Evolutionary conservation across 2,797 vertebrate genomes (phyloP).

Genomic region (Phoxinus dragarum): DNA sequence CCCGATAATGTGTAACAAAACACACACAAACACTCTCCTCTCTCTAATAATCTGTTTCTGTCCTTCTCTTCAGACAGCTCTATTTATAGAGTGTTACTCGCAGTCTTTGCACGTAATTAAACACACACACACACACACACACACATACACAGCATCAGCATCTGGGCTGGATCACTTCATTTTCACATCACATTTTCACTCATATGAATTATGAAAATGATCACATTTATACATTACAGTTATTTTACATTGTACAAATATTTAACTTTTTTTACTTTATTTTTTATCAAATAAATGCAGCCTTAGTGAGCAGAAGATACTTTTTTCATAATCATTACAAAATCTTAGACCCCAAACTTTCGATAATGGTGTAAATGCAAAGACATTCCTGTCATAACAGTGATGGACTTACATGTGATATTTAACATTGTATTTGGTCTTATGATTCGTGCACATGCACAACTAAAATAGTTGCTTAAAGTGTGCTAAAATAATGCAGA

Average conservation of each 20-base stretch:
- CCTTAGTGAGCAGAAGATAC: neutral
- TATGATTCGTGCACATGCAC: neutral
- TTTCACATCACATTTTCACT: conserved; percentile 12
- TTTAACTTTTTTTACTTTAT: too few relatives aligned
- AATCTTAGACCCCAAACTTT: neutral
- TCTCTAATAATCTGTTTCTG: conserved; percentile 28
- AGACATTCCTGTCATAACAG: neutral
- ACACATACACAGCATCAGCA: neutral
- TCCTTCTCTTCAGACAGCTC: conserved; percentile 27
- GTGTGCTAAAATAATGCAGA: neutral
- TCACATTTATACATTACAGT: too few relatives aligned
- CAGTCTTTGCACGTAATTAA: conserved; percentile 26
- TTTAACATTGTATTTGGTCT: neutral
- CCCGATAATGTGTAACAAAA: conserved; percentile 24
- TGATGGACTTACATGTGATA: neutral
- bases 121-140: conserved; percentile 12
- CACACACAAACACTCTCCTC: conserved; percentile 5
- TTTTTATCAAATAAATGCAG: too few relatives aligned
- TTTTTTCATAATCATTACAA: neutral
- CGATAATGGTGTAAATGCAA: neutral
- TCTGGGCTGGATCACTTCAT: neutral
- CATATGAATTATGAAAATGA: neutral
- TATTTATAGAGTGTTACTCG: conserved; percentile 55
- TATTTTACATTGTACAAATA: too few relatives aligned
- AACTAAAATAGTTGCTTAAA: too few relatives aligned